Evolutionary conservation across 1,140 invertebrate species (phyloP).

Genomic region (Drosophila murphyi): DNA sequence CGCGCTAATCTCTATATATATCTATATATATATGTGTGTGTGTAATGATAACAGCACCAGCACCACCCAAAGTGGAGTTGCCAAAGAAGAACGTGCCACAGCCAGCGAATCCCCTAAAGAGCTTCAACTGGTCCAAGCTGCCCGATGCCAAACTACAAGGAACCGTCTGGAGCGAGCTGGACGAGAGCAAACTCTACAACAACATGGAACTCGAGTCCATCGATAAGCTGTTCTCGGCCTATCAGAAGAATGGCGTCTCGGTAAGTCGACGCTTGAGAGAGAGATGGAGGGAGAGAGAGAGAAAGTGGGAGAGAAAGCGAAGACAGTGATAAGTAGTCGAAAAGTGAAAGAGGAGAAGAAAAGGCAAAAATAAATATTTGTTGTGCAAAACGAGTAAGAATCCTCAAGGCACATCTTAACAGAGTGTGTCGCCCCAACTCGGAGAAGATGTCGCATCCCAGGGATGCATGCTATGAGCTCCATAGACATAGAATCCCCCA

Average conservation of each 20-base stretch:
- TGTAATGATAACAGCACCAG: conserved; percentile 81
- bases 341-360: too few relatives aligned
- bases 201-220: conserved; percentile 96
- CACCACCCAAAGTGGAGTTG: conserved; percentile 85
- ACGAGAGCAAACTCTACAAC: conserved; percentile 96
- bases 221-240: conserved; percentile 97
- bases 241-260: conserved; percentile 94
- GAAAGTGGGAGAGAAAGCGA: not conserved
- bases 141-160: conserved; percentile 94
- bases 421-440: too few relatives aligned
- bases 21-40: not conserved
- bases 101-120: conserved; percentile 96
- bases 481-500: too few relatives aligned
- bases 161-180: conserved; percentile 97
- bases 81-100: conserved; percentile 93
- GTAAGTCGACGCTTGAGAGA: conserved; percentile 84
- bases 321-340: not conserved
- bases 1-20: not conserved
- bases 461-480: too few relatives aligned
- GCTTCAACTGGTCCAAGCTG: conserved; percentile 98
- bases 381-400: too few relatives aligned
- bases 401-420: too few relatives aligned
- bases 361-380: too few relatives aligned
- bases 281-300: not conserved
- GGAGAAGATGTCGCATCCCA: too few relatives aligned